A percentile compares a stretch with the other conserved stretches of the same genome.
Evolutionary conservation across 2,113 vertebrate species (phyloP).

Genomic region (Fukomys damarensis): DNA sequence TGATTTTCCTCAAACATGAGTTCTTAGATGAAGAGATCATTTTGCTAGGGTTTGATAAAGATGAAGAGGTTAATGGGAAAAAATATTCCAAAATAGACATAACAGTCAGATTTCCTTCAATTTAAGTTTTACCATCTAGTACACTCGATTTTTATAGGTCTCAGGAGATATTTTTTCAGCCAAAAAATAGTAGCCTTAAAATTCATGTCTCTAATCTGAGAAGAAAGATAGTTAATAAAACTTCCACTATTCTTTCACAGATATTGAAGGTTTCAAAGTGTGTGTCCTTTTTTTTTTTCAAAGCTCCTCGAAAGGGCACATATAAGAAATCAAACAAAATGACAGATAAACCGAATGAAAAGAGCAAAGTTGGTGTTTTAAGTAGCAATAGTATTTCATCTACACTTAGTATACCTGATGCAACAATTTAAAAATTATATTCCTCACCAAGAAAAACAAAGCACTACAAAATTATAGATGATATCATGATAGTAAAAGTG

Average conservation of each 20-base stretch:
- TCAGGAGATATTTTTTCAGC: background rate
- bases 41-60: background rate
- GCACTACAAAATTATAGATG: background rate
- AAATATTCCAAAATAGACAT: background rate
- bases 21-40: background rate
- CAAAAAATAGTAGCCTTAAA: background rate
- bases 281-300: too few species aligned
- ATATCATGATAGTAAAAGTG: background rate
- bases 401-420: background rate
- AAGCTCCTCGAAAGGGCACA: background rate
- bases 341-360: rapidly evolving
- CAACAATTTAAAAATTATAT: background rate
- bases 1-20: background rate
- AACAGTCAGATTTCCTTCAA: background rate
- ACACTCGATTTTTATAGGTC: conserved; percentile 19
- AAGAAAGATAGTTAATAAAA: conserved; percentile 52
- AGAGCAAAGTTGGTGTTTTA: background rate
- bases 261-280: background rate
- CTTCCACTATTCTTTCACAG: background rate
- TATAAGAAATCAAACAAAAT: background rate
- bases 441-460: background rate
- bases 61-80: background rate
- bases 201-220: conserved; percentile 33
- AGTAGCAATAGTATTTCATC: background rate
- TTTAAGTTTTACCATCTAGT: background rate